Evolutionary conservation across 1,140 invertebrate genomes (phyloP).

Genomic region (Ylistrum balloti): DNA sequence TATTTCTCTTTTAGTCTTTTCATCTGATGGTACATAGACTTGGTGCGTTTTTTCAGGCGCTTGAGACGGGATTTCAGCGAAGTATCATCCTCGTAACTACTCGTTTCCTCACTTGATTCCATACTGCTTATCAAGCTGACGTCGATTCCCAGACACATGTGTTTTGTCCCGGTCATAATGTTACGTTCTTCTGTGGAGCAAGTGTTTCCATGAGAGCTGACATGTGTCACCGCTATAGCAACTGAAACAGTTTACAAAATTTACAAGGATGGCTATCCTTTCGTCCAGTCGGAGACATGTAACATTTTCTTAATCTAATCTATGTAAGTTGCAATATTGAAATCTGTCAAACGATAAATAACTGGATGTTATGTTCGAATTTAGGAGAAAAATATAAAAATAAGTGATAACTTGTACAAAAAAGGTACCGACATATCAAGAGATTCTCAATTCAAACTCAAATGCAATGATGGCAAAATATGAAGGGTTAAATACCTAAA

Average conservation of each 20-base stretch:
- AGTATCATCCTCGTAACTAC: background rate
- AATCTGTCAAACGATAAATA: no score
- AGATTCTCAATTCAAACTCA: no score
- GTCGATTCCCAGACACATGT: background rate
- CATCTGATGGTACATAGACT: background rate
- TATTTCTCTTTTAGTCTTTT: background rate
- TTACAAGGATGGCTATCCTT: no score
- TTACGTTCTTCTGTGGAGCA: background rate
- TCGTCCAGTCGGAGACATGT: no score
- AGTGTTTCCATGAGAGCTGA: background rate
- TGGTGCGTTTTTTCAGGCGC: background rate
- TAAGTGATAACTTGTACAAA: no score
- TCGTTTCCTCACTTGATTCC: background rate
- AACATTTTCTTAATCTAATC: no score
- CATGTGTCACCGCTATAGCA: background rate
- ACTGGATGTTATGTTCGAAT: no score
- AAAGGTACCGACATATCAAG: no score
- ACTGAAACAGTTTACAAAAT: background rate
- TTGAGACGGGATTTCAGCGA: background rate
- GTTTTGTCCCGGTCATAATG: background rate
- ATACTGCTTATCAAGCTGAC: background rate
- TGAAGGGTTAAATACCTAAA: no score
- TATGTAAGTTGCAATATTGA: no score
- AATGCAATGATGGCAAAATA: no score
- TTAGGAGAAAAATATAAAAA: no score